Base-by-base conservation (phyloP, 2,888 invertebrate species). In the Tenthredo amoena region DNA sequence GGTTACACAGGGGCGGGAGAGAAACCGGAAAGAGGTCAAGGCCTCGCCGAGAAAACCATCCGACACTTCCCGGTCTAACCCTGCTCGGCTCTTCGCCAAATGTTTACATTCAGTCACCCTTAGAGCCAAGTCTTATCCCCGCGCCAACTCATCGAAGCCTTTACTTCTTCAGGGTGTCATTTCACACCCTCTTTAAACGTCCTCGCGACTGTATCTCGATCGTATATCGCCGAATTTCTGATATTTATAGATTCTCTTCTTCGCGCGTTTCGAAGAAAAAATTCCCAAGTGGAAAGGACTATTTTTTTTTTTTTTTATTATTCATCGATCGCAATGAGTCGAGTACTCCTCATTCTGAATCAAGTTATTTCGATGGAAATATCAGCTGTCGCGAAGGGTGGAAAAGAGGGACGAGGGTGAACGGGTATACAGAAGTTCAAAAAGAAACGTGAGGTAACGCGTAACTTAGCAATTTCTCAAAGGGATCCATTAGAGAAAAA, bases 71-170 rank as follows among this genome's bases (percentile, higher is more conserved):
- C 58, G 50, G 50, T 77, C 21, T 50, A 50, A 77, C 47, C 50
- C 76, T 3, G 26, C 31, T 83, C 82, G 82, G 79, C 82, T 65
- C 47, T 55, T 10, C 43, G 82, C 82, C 68, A 83, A 83, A 83
- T 83, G 68, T 83, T 83, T 83, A 68, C 82, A 65, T 62, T 83
- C 68, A 34, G 79, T 79, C 79, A 21, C 77, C 50, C 50, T 77
- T 47, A 1, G 50, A 26, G 77, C 31, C 68, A 34, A 68, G 40
- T 21, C 74, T 26, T 55, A 26, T 7, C n/a, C 50, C 77, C 7
- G 6, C 18, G 5, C 72, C 72, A 21, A 21, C 47, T 76, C 37
- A 18, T 71, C 7, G 34, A 31, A 71, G 15, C 71, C 71, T 71
- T 26, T 31, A 31, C 10, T 62, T 26, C 26, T 62, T 26, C 62